Base-by-base conservation (phyloP, 2,113 vertebrate species). In the Antennarius striatus region DNA sequence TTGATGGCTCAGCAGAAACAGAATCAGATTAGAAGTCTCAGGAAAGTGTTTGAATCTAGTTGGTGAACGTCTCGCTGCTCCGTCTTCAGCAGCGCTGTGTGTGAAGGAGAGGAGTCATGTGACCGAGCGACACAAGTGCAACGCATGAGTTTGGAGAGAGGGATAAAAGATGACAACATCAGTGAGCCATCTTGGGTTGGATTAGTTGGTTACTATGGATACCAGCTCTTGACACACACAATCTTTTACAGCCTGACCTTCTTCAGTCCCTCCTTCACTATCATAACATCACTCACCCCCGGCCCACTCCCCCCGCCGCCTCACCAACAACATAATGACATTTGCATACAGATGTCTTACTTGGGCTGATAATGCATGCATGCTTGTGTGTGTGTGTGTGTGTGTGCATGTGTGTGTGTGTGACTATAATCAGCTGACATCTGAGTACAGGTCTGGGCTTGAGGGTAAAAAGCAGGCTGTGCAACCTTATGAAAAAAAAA, bases 291-390 rank as follows among this genome's bases (percentile, higher is more conserved):
- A 75, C 69, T 83, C 79, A 69, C 67, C 76, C 39, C 69, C 50
- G n/a, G 53, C 79, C 79, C 82, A 55, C 67, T 66, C 59, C 32
- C 1, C 43, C 1, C 64, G 78, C 80, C 84, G 63, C 79, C 84
- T 68, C 80, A 42, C 60, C 90, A 68, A 29, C 47, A 55, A 47
- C 77, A 82, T 88, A 81, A 85, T 83, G 77, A 16, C 14, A 96
- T 97, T 96, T 96, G 94, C 96, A 96, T 95, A 95, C 94, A 96
- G 94, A 95, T 96, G 95, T 90, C 80, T 84, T 68, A 65, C 66
- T 85, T 73, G 68, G 73, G 71, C 72, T 65, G 76, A 69, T 83
- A 79, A 80, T 84, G 66, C 64, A 75, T 71, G 75, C 52, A 0
- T 51, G 48, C 63, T 42, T 29, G 53, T 39, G 57, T 15, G 55